A percentile compares a stretch with the other conserved stretches of the same genome.
These are phyloP conservation scores for Megaceryle torquata DNA, from an alignment of 2,113 vertebrate genomes.

Conservation along the genomic window DNA sequence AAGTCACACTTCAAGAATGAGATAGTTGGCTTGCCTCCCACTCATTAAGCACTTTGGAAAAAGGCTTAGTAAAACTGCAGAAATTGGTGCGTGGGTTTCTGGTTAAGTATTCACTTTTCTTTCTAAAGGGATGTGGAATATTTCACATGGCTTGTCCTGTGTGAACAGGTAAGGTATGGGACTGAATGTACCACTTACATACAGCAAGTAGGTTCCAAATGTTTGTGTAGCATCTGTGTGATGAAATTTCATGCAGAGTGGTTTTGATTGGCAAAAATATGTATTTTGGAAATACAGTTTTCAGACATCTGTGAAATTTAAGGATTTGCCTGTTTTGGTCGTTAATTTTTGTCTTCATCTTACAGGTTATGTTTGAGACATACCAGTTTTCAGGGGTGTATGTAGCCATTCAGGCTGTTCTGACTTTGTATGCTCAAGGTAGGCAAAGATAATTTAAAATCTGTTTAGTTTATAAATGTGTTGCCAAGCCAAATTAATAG, in stretches of 20 bases:
- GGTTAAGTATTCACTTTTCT: neutral
- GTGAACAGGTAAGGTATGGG: neutral
- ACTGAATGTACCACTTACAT: neutral
- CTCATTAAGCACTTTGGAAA: neutral
- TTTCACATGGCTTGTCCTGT: neutral
- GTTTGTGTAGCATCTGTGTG: neutral
- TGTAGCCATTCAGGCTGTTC: constrained; percentile 96
- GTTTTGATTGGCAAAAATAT: neutral
- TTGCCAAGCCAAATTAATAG: neutral
- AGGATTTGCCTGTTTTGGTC: neutral
- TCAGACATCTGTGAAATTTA: neutral
- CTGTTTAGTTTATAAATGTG: neutral
- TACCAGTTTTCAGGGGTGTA: constrained; percentile 97
- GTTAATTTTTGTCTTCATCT: constrained; percentile 37
- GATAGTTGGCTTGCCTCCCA: neutral
- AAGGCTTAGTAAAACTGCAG: neutral
- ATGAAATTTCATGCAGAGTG: neutral
- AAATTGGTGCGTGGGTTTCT: neutral
- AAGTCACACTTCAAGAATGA: neutral
- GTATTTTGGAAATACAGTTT: neutral
- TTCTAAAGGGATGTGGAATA: neutral
- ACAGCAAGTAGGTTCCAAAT: neutral
- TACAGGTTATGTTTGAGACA: constrained; percentile 98
- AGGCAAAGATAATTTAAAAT: constrained; percentile 41
- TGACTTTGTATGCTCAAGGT: constrained; percentile 98